These are phyloP conservation scores for Neopipo cinnamomea DNA, from an alignment of 2,113 vertebrate genomes.

Conservation along the genomic window DNA sequence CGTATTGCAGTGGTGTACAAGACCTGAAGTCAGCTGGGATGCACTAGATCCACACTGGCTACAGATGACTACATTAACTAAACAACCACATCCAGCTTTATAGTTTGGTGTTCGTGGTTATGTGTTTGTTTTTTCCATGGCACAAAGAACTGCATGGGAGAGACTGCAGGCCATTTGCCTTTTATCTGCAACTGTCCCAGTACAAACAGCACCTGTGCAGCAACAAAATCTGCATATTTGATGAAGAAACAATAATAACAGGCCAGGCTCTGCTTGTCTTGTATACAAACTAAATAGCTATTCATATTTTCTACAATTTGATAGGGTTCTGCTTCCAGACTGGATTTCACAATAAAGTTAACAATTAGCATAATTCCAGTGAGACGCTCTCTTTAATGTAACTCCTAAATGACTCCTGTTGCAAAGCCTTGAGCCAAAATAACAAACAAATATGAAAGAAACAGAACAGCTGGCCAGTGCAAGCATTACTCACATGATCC, in stretches of 20 bases:
- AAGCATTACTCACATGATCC: conserved; percentile 51
- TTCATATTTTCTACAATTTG: background rate
- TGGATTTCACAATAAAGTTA: background rate
- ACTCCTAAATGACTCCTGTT: background rate
- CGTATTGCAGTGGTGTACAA: background rate
- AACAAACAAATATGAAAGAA: background rate
- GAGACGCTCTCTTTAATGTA: background rate
- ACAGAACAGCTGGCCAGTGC: background rate
- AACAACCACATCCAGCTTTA: background rate
- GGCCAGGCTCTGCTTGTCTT: background rate
- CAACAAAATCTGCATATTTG: background rate
- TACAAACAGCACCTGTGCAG: background rate
- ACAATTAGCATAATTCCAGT: background rate
- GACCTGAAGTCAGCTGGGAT: background rate
- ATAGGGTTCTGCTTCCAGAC: background rate
- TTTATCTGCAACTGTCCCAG: background rate
- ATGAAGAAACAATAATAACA: background rate
- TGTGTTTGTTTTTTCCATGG: background rate
- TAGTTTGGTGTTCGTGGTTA: background rate
- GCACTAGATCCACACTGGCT: background rate
- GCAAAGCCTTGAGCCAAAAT: background rate
- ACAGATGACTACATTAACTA: background rate
- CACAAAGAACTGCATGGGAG: background rate
- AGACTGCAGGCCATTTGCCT: background rate
- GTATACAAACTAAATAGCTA: background rate